Base-by-base conservation (phyloP, 1,140 invertebrate species). In the Drosophila prosaltans region DNA sequence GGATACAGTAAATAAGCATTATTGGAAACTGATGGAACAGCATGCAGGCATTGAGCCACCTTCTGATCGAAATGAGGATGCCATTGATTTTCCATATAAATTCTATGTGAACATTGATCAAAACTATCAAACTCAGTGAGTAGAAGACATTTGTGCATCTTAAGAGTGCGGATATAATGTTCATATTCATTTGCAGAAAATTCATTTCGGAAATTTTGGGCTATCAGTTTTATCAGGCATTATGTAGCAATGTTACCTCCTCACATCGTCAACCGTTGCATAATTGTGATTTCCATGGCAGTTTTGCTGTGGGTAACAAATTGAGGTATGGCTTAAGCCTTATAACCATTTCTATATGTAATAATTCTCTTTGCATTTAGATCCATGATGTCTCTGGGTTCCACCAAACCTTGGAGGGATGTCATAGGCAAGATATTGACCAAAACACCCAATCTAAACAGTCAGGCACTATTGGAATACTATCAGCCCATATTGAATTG, bases 31-130 rank as follows among this genome's bases (percentile, higher is more conserved):
- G 0, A 65, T 91, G 76, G 90, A 94, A 63, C 81, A 93, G 51
- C 93, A 94, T 73, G 95, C 95, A 72, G 95, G 95, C n/a, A 78
- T 96, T 4, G 93, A 93, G 62, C 93, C 95, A 8, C 94, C 94
- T 1, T 89, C 92, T 0, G 86, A 88, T 60, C 90, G 95, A n/a
- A 86, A 79, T 3, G 93, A 94, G 67, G 83, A 92, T 2, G 93
- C 95, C 80, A 95, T 95, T 65, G 95, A 95, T 80, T 93, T 95
- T 7, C 95, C 94, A 10, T 92, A 92, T 61, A 92, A 85, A 16
- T 92, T 92, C 68, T 92, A 92, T 24, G 76, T 90, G 9, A 86
- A 90, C 59, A 80, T 92, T 3, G 91, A 92, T 11, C 74, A 92
- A 48, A 92, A 80, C 9, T 67, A 77, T 39, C 91, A 91, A 16